Percentiles rank a stretch among this genome's conserved stretches.
Conservation (phyloP, 1,140 invertebrate species). For the Lasioglossum baleicum region DNA sequence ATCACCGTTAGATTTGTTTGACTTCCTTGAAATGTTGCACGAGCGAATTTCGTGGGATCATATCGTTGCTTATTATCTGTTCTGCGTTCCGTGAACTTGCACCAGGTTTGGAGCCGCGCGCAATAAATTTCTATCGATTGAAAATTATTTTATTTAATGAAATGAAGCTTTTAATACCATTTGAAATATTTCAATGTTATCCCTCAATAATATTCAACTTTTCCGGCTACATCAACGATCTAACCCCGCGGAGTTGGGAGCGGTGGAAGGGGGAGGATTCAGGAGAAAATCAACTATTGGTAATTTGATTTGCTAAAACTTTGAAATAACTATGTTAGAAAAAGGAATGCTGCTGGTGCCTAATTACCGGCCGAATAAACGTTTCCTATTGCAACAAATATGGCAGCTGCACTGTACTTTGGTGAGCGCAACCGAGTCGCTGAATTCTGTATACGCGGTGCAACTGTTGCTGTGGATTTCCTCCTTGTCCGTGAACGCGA, state of each 20-base stretch:
- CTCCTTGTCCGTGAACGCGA: conserved; percentile 49
- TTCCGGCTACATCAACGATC: neutral
- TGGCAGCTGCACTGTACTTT: conserved; percentile 63
- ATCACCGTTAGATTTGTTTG: conserved; percentile 15
- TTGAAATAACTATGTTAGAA: neutral
- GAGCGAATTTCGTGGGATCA: neutral
- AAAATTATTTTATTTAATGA: too few species aligned
- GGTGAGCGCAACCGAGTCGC: conserved; percentile 49
- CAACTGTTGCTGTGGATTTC: conserved; percentile 61
- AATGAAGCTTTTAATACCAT: too few species aligned
- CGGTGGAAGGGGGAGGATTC: too few species aligned
- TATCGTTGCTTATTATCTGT: conserved; percentile 6
- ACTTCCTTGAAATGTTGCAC: neutral
- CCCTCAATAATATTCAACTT: too few species aligned
- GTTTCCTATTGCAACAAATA: conserved; percentile 56
- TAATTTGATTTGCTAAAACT: too few species aligned
- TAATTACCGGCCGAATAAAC: conserved; percentile 7
- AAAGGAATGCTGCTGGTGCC: conserved; percentile 31
- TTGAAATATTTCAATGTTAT: too few species aligned
- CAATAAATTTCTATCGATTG: too few species aligned
- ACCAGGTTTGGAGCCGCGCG: neutral
- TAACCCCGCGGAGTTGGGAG: too few species aligned
- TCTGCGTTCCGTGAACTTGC: neutral
- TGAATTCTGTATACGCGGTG: conserved; percentile 57
- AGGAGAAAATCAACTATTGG: too few species aligned